Evolutionary conservation across 2,797 vertebrate species (phyloP).

Genomic region (Phaenicophaeus curvirostris): DNA sequence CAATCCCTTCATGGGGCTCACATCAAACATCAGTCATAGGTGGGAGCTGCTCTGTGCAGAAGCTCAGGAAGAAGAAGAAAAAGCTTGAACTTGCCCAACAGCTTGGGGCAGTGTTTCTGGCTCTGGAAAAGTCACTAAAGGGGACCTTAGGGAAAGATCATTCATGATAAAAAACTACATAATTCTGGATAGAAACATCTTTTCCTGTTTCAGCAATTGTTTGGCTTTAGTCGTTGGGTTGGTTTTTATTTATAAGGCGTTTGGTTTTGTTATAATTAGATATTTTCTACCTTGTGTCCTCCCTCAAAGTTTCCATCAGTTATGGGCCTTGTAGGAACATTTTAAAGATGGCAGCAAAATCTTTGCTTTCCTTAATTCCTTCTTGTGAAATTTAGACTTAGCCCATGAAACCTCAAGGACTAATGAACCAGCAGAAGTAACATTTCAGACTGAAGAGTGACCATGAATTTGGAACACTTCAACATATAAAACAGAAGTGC

Average conservation of each 20-base stretch:
- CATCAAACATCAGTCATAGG: accelerated
- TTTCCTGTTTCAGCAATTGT: neutral
- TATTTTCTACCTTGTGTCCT: neutral
- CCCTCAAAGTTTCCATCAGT: neutral
- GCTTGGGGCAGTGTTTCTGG: neutral
- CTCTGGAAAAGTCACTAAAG: neutral
- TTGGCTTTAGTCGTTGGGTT: neutral
- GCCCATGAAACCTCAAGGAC: neutral
- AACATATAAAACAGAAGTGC: neutral
- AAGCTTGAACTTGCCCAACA: neutral
- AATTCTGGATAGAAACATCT: neutral
- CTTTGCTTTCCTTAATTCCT: neutral
- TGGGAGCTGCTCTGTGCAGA: neutral
- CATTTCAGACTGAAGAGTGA: neutral
- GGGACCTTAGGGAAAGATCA: neutral
- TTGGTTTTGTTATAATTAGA: accelerated
- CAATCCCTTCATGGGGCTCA: neutral
- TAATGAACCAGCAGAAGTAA: neutral
- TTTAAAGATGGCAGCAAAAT: neutral
- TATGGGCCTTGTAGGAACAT: accelerated
- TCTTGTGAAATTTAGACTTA: neutral
- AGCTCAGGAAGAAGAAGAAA: neutral
- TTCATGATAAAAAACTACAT: neutral
- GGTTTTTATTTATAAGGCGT: too few species aligned
- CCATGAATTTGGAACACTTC: neutral